These are phyloP conservation scores for Stenurella melanura DNA, from an alignment of 2,888 invertebrate species.

Conservation along the genomic window DNA sequence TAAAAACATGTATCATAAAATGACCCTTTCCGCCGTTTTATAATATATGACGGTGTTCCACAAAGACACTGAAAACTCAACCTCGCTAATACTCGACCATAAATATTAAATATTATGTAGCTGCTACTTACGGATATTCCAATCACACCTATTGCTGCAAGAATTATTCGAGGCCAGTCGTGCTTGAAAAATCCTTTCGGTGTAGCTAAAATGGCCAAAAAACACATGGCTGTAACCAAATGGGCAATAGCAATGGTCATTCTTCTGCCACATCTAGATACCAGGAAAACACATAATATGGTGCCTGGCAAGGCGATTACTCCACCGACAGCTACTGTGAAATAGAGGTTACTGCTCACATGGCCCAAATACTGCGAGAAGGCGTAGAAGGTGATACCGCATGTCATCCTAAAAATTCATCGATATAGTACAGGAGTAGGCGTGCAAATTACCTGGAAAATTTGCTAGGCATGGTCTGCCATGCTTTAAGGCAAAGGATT, in stretches of 20 bases:
- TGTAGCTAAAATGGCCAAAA: conserved; percentile 74
- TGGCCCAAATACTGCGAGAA: conserved; percentile 78
- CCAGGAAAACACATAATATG: conserved; percentile 74
- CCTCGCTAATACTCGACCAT: too few species aligned
- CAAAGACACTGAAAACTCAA: too few species aligned
- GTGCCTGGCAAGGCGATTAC: conserved; percentile 76
- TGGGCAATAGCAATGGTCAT: conserved; percentile 74
- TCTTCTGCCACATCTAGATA: conserved; percentile 75
- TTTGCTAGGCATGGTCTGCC: too few species aligned
- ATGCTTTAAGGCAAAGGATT: too few species aligned
- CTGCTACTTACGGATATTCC: conserved; percentile 77
- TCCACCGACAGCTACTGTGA: conserved; percentile 76
- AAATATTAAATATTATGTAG: neutral
- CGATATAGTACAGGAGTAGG: too few species aligned
- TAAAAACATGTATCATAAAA: too few species aligned
- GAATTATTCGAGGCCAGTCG: conserved; percentile 77
- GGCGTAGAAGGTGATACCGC: conserved; percentile 77
- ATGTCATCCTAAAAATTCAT: conserved; percentile 74
- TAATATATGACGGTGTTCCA: too few species aligned
- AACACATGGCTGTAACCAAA: conserved; percentile 74
- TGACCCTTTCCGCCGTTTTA: too few species aligned
- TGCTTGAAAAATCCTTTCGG: conserved; percentile 72
- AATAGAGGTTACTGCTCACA: conserved; percentile 76
- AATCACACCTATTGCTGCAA: conserved; percentile 80
- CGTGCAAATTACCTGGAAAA: too few species aligned